These are phyloP conservation scores for Melinaea marsaeus DNA, from an alignment of 2,888 invertebrate species.

Conservation along the genomic window DNA sequence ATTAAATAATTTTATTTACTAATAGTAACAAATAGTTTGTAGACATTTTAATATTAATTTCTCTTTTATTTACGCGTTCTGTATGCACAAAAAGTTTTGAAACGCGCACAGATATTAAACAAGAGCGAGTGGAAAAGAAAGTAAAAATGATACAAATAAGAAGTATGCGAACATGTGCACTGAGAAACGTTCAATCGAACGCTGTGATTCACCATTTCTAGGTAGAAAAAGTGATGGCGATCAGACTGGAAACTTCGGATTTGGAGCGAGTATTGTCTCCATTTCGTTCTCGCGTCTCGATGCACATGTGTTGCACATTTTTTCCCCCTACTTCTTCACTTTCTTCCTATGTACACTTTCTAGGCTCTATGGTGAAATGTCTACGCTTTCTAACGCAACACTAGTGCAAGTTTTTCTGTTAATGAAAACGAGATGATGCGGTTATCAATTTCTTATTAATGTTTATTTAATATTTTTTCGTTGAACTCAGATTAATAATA, in stretches of 20 bases:
- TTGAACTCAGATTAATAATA: slow-evolving; percentile 9
- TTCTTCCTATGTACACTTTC: slow-evolving; percentile 76
- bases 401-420: slow-evolving; percentile 74
- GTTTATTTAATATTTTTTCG: background rate
- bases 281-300: slow-evolving; percentile 51
- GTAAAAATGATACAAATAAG: slow-evolving; percentile 72
- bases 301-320: slow-evolving; percentile 61
- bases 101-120: slow-evolving; percentile 43
- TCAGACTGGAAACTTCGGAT: slow-evolving; percentile 60
- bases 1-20: background rate
- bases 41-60: slow-evolving; percentile 9
- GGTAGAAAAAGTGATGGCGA: slow-evolving; percentile 66
- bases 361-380: slow-evolving; percentile 75
- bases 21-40: slow-evolving; percentile 7
- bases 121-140: slow-evolving; percentile 77
- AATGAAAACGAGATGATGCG: slow-evolving; percentile 71
- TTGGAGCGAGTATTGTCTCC: slow-evolving; percentile 56
- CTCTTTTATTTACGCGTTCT: slow-evolving; percentile 14
- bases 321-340: slow-evolving; percentile 73
- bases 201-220: slow-evolving; percentile 52
- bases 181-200: slow-evolving; percentile 61
- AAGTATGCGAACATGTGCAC: slow-evolving; percentile 63
- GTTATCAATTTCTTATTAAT: slow-evolving; percentile 34
- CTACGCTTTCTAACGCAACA: slow-evolving; percentile 74
- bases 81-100: slow-evolving; percentile 22